Conservation (phyloP, 2,113 vertebrate genomes). For the Telmatochromis brachygnathus region DNA sequence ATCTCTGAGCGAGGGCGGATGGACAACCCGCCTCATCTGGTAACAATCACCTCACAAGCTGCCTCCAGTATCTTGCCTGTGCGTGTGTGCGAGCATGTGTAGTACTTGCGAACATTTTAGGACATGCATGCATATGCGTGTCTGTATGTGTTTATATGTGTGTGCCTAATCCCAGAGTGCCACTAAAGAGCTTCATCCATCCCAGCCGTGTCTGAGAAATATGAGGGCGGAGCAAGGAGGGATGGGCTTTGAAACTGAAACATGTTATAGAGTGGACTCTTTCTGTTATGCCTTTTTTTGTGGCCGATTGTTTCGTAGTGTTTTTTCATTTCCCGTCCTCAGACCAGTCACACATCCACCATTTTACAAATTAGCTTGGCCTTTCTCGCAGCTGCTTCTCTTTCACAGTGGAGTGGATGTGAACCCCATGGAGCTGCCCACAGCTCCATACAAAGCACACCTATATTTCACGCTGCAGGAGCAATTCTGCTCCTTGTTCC, state of each 20-base stretch:
- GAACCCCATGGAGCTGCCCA: neutral
- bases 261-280: neutral
- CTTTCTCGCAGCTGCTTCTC: constrained; percentile 18
- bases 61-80: constrained; percentile 15
- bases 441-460: constrained; percentile 12
- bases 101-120: neutral
- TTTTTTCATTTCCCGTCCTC: constrained; percentile 46
- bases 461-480: constrained; percentile 12
- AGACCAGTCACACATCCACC: constrained; percentile 31
- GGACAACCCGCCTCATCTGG: constrained; percentile 55
- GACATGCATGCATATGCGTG: neutral
- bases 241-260: constrained; percentile 11
- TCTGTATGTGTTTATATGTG: constrained; percentile 7
- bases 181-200: constrained; percentile 51
- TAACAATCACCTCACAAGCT: constrained; percentile 61
- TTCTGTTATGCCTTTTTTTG: neutral
- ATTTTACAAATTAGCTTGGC: constrained; percentile 24
- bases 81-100: neutral
- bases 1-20: constrained; percentile 36
- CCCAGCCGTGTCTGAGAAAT: constrained; percentile 46
- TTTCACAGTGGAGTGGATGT: neutral
- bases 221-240: constrained; percentile 9
- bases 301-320: constrained; percentile 25
- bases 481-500: neutral
- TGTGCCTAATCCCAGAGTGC: constrained; percentile 35